A percentile compares a stretch with the other conserved stretches of the same genome.
phyloP scores from a whole-genome alignment of 2,113 vertebrate genomes.

The Callopanchax toddi region DNA sequence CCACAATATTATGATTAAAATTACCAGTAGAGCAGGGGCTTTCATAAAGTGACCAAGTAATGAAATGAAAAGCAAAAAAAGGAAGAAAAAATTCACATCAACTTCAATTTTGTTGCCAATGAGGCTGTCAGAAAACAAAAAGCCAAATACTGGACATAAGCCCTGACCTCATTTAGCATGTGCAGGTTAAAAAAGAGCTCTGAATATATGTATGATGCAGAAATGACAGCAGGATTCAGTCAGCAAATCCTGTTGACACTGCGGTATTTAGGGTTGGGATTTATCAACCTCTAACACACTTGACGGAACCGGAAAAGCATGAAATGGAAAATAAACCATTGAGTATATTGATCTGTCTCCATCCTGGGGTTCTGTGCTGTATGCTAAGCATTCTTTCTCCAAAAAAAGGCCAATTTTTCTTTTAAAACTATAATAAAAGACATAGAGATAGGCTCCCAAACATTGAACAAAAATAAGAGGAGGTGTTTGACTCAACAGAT shows the following conservation, averaged over 20 bases:
- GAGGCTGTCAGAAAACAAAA: conserved; percentile 22
- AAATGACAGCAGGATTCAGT: conserved; percentile 53
- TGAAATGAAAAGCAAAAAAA: neutral
- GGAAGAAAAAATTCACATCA: neutral
- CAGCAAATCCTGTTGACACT: conserved; percentile 59
- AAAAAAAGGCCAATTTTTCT: conserved; percentile 13
- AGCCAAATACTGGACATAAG: conserved; percentile 23
- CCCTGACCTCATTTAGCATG: conserved; percentile 43
- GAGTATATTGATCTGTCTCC: conserved; percentile 67
- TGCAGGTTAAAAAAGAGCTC: conserved; percentile 45
- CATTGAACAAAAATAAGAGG: neutral
- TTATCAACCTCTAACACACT: conserved; percentile 72
- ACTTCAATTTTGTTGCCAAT: neutral
- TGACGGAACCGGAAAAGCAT: conserved; percentile 74
- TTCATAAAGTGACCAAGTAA: neutral
- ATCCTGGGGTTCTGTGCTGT: conserved; percentile 23
- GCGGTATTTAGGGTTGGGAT: conserved; percentile 54
- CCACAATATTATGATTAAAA: neutral
- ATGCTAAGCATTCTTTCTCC: conserved; percentile 9
- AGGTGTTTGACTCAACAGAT: neutral
- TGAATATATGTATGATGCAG: conserved; percentile 49
- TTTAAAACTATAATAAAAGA: no score
- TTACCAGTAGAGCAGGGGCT: conserved; percentile 13
- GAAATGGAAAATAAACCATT: conserved; percentile 76
- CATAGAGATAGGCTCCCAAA: no score